Evolutionary conservation across 2,888 invertebrate genomes (phyloP), one percentile per base, ranked within the genome.

Genomic region (Acrobasis repandana): DNA sequence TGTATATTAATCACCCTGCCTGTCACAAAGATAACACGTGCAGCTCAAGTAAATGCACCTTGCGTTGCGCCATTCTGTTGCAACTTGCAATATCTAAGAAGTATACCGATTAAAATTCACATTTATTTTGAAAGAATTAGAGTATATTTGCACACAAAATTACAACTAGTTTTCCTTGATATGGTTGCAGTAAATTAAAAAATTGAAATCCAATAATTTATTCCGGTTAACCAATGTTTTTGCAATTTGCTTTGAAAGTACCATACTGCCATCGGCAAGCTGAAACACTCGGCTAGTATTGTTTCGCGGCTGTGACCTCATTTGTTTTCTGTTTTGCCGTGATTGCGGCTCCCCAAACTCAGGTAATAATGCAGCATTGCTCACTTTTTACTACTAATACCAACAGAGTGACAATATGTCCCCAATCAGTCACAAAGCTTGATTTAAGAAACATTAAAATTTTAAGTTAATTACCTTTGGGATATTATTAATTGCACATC

Each of bases 251-350:
- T 34, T 58, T 49, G 49, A 49, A 18, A 58, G 36, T 49, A 49
- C 11, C 34, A 58, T 48, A 58, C 15, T 49, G 49, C 2, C 48
- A 58, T 58, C 20, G 38, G 49, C 58, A 14, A 20, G 9, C 38
- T 49, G 38, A 49, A 49, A 20, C 36, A 9, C 49, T 58, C 36
- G 28, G 38, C 36, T 59, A 66, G 72, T 69, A 74, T 80, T 80
- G 79, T 82, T 82, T 76, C 69, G 72, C 65, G 68, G 63, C 65
- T 71, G 75, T 78, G 85, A 83, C 84, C 83, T 73, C 74, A 70
- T 81, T 85, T 69, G 65, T 69, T 43, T 60, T 51, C 54, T 64
- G 61, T 62, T 67, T 64, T 65, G 64, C 71, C 69, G 68, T 72
- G 77, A 80, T 82, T 81, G 78, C 76, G 67, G 71, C 68, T 63